phyloP scores from a whole-genome alignment of 1,140 invertebrate genomes.

The Idris sp. region DNA sequence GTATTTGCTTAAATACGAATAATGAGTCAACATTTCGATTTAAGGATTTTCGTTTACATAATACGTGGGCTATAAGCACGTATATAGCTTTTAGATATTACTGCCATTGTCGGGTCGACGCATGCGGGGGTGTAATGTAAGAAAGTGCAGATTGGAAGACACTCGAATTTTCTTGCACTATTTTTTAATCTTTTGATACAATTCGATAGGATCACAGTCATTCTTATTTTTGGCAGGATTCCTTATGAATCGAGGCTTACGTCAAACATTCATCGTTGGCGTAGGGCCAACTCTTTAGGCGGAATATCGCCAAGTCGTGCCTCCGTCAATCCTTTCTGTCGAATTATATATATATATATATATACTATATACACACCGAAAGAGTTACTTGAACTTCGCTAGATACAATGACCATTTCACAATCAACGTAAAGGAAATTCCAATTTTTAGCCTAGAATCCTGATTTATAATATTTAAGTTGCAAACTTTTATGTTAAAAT shows the following conservation, averaged over 20 bases:
- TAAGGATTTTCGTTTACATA: slow-evolving; percentile 46
- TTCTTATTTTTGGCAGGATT: slow-evolving; percentile 62
- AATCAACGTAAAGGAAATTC: slow-evolving; percentile 30
- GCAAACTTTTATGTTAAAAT: too few species aligned
- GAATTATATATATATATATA: slow-evolving; percentile 20
- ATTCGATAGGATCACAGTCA: slow-evolving; percentile 63
- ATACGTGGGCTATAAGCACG: slow-evolving; percentile 33
- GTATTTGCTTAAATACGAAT: slow-evolving; percentile 30
- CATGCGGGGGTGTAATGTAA: slow-evolving; percentile 34
- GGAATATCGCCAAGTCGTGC: slow-evolving; percentile 63
- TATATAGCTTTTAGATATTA: slow-evolving; percentile 9
- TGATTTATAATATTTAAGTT: too few species aligned
- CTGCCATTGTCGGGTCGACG: slow-evolving; percentile 19
- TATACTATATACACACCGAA: too few species aligned
- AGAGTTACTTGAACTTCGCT: slow-evolving; percentile 56
- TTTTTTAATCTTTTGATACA: slow-evolving; percentile 52
- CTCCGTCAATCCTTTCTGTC: slow-evolving; percentile 59
- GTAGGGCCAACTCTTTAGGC: slow-evolving; percentile 55
- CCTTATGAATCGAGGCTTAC: slow-evolving; percentile 62
- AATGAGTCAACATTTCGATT: slow-evolving; percentile 34
- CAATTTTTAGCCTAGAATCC: slow-evolving; percentile 43
- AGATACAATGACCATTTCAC: slow-evolving; percentile 50
- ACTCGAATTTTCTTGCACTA: slow-evolving; percentile 44
- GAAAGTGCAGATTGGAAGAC: slow-evolving; percentile 59
- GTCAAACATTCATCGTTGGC: slow-evolving; percentile 62